Evolutionary conservation across 1,140 invertebrate genomes (phyloP), one percentile per base, ranked within the genome.

Genomic region (Drosophila ambigua): DNA sequence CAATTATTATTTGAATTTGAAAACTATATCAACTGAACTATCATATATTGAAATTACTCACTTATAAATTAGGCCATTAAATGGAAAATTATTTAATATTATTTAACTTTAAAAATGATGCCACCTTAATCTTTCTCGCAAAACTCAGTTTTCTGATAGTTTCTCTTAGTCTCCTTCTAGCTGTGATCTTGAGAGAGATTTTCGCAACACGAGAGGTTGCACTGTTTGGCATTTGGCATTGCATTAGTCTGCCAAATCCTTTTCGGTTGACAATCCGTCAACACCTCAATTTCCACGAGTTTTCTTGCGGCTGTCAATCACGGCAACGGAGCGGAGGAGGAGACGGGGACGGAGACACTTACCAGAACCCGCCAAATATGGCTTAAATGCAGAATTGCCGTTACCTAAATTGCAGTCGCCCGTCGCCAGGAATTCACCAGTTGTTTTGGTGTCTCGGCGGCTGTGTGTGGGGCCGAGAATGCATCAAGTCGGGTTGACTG

Each of bases 311-410:
- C 53, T 77, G 72, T 87, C 83, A 87, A 82, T 88, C 82, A 83
- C 73, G 60, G 66, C 41, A 77, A 58, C 72, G 44, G n/a, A n/a
- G n/a, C n/a, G 62, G 23, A 50, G 11, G 11, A 39, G 11, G 35
- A 13, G 35, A 13, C 11, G 35, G 11, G 5, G 31, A 28, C 26
- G 5, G 26, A 62, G 68, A 64, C 75, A 75, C 82, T 87, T 82
- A 65, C 74, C 72, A 77, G 69, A 72, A 67, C 46, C 49, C 59
- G 53, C 82, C 79, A 87, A 79, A 88, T 87, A 82, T 83, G 82
- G 82, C 61, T 69, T 87, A 87, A 87, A 79, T 82, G 61, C 66
- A 43, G 57, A 55, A 53, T 60, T 64, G 57, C 82, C 82, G 82
- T 88, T 88, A 87, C 15, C 64, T 88, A 75, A 87, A 82, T 79